A percentile compares a stretch with the other conserved stretches of the same genome.
Evolutionary conservation across 2,888 invertebrate species (phyloP).

Genomic region (Brenthis ino): DNA sequence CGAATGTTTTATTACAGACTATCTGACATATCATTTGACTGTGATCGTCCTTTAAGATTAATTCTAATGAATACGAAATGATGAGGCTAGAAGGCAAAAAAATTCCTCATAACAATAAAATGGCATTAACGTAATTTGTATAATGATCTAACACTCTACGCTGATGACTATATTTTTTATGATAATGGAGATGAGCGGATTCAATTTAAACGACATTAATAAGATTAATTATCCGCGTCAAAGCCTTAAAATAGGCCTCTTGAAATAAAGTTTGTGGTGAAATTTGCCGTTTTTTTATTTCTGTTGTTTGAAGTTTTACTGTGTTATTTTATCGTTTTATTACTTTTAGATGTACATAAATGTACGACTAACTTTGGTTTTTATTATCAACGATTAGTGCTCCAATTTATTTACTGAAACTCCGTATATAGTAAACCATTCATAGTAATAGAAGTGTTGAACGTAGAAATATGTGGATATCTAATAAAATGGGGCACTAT

Average conservation of each 20-base stretch:
- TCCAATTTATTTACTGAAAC: constrained; percentile 28
- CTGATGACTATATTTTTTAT: constrained; percentile 43
- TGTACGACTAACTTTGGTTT: constrained; percentile 33
- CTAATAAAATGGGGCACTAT: constrained; percentile 32
- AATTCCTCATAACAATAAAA: constrained; percentile 26
- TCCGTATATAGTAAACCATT: neutral
- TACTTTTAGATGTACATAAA: constrained; percentile 33
- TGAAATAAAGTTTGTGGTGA: constrained; percentile 44
- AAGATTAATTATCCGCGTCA: constrained; percentile 47
- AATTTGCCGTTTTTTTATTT: constrained; percentile 38
- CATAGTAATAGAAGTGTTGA: constrained; percentile 8
- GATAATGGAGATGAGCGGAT: constrained; percentile 46
- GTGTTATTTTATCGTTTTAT: constrained; percentile 34
- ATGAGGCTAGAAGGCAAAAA: constrained; percentile 16
- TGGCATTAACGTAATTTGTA: constrained; percentile 39
- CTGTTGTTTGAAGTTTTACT: constrained; percentile 37
- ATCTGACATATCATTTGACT: neutral
- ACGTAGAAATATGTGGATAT: neutral
- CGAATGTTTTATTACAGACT: neutral
- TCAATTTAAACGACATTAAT: constrained; percentile 48
- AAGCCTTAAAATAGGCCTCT: constrained; percentile 40
- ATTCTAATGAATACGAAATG: constrained; percentile 3
- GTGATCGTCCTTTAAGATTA: neutral
- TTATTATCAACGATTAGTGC: constrained; percentile 25
- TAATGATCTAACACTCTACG: constrained; percentile 41